These are phyloP conservation scores for Reticulitermes lucifugus DNA, from an alignment of 2,888 invertebrate genomes.

Conservation along the genomic window DNA sequence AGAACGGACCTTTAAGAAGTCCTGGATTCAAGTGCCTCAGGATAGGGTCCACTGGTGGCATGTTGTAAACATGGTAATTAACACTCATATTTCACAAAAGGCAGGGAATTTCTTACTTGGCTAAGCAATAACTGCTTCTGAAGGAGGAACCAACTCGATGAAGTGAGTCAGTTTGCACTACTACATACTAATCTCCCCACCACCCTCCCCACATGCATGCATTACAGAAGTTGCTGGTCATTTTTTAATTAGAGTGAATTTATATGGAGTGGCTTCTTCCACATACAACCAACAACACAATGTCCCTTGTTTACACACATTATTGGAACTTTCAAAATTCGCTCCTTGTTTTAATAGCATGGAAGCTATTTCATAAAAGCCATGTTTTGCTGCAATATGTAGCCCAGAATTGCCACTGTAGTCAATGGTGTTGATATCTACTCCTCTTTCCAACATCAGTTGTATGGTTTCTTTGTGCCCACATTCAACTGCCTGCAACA, in stretches of 20 bases:
- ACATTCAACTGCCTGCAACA: conserved; percentile 58
- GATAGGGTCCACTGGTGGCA: no score
- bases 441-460: conserved; percentile 57
- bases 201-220: background rate
- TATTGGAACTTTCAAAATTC: conserved; percentile 57
- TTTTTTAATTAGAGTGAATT: background rate
- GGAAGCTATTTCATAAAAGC: conserved; percentile 58
- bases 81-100: no score
- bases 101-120: no score
- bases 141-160: no score
- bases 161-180: no score
- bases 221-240: background rate
- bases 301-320: conserved; percentile 54
- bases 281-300: no score
- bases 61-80: no score
- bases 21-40: no score
- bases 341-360: conserved; percentile 58
- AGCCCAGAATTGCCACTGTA: conserved; percentile 57
- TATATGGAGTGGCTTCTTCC: background rate
- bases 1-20: no score
- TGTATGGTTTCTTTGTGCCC: conserved; percentile 58
- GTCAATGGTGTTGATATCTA: conserved; percentile 56
- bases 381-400: conserved; percentile 57
- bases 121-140: no score
- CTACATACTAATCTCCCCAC: no score